Base-by-base conservation (phyloP, 2,888 invertebrate species). In the Sminthurides aquaticus region DNA sequence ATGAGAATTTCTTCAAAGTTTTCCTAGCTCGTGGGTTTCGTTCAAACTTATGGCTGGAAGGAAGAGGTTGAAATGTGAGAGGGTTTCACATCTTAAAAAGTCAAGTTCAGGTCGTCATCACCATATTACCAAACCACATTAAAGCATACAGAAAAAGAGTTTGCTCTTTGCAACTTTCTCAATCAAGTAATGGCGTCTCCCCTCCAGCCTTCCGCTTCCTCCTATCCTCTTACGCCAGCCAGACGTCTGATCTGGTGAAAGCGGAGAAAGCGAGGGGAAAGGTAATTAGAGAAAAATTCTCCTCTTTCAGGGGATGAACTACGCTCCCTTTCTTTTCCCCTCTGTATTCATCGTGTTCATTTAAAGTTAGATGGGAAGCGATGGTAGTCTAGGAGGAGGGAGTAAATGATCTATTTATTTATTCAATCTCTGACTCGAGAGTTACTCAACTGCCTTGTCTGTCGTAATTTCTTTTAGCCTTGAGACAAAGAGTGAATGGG, bases 361-460 rank as follows among this genome's bases (percentile, higher is more conserved):
- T 8, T 20, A 52, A 52, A 52, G 52, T 34, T 34, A n/a, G 43
- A 34, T 34, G 5, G 15, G 8, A 5, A 34, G 43, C 5, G 43
- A 34, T 15, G 43, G 15, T 5, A 34, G 43, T n/a, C n/a, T n/a
- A 34, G 43, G 43, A 34, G 43, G 43, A 34, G 43, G 15, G 43
- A 34, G 43, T 20, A 52, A 62, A 62, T 34, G 62, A 57, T 56
- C 57, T 62, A 62, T 57, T 62, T 62, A 62, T 57, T 61, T 56
- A 62, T 62, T 57, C 62, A 56, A 62, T 29, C 24, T 27, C n/a
- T 22, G 15, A 8, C 15, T 8, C 5, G 52, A 20, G 52, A 52
- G 43, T 34, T 34, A 43, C 57, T 57, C 29, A 15, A 26, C n/a
- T n/a, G 20, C 24, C 28, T 60, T 43, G 43, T 58, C 49, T 49